A percentile compares a stretch with the other conserved stretches of the same genome.
Evolutionary conservation across 2,888 invertebrate species (phyloP).

Genomic region (Cactoblastis cactorum): DNA sequence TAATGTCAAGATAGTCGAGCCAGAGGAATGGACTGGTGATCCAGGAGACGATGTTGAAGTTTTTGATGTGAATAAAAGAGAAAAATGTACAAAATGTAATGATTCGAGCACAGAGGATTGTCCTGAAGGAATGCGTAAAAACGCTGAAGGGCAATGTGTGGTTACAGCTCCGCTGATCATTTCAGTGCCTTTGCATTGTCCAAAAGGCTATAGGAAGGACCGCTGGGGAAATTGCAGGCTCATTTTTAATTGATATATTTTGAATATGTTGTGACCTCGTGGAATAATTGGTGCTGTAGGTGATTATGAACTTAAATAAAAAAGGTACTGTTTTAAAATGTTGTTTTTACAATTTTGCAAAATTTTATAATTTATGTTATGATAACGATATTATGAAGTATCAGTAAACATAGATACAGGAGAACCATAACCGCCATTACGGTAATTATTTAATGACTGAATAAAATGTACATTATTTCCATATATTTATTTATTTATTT

Average conservation of each 20-base stretch:
- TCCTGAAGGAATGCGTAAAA: slow-evolving; percentile 38
- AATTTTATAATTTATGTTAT: too few relatives aligned
- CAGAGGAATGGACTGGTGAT: slow-evolving; percentile 24
- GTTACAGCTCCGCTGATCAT: slow-evolving; percentile 43
- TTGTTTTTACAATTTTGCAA: too few relatives aligned
- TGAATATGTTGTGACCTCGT: background rate
- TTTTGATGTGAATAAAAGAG: slow-evolving; percentile 53
- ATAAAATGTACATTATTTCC: too few relatives aligned
- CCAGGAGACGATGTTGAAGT: slow-evolving; percentile 59
- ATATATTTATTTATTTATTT: too few relatives aligned
- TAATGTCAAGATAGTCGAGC: slow-evolving; percentile 14
- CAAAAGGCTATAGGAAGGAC: slow-evolving; percentile 53
- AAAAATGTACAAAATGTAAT: slow-evolving; percentile 28
- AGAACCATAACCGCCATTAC: too few relatives aligned
- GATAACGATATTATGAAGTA: too few relatives aligned
- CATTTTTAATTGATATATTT: background rate
- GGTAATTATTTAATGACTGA: too few relatives aligned
- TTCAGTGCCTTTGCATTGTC: slow-evolving; percentile 57
- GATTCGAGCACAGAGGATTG: slow-evolving; percentile 31
- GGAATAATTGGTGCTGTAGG: background rate
- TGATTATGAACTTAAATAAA: background rate
- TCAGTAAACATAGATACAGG: too few relatives aligned
- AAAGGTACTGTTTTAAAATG: background rate
- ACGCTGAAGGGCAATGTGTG: slow-evolving; percentile 41
- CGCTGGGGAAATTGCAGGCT: slow-evolving; percentile 25